Base-by-base conservation (phyloP, 2,888 invertebrate genomes). In the Clostera curtula region DNA sequence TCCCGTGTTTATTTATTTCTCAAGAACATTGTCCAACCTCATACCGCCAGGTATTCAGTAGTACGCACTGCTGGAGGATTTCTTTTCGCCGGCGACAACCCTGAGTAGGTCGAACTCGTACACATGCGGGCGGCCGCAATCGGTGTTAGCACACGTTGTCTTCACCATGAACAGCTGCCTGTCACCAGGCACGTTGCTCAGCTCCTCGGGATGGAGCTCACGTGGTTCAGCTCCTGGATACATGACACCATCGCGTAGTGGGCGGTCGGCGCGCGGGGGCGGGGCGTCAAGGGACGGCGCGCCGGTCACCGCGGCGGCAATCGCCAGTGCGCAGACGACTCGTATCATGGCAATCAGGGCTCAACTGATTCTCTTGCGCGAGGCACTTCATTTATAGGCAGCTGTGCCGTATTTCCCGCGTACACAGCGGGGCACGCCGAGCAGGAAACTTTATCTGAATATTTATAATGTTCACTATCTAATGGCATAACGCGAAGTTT, bases 51-150 rank as follows among this genome's bases (percentile, higher is more conserved):
- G 11, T 2, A 12, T 12, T 49, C 34, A 48, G 12, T 48, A 45
- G 24, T 42, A 33, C n/a, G 35, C 22, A 13, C 36, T 12, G 13
- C 27, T 36, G n/a, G 33, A 26, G 21, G n/a, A n/a, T n/a, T 19
- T 9, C 8, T 13, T 26, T 12, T 22, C 21, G 18, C 30, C 18
- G 3, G 44, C 37, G 8, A 31, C 35, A 11, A 23, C 34, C 8
- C 23, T 34, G 12, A 55, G 25, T 23, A 57, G 31, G 33, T 56
- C 35, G 17, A 57, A 53, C 33, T 53, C 43, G 38, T 50, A 57
- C 19, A 48, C 32, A 12, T 49, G 31, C n/a, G 24, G 19, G 12
- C 30, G 37, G 13, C 14, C 25, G 33, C 49, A 53, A 3, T 38
- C 31, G 19, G 27, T 8, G 5, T 24, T 24, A 7, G 12, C 25